A percentile compares a stretch with the other conserved stretches of the same genome.
These are phyloP conservation scores for Loripinus fragilis DNA, from an alignment of 2,888 invertebrate genomes.

Conservation along the genomic window DNA sequence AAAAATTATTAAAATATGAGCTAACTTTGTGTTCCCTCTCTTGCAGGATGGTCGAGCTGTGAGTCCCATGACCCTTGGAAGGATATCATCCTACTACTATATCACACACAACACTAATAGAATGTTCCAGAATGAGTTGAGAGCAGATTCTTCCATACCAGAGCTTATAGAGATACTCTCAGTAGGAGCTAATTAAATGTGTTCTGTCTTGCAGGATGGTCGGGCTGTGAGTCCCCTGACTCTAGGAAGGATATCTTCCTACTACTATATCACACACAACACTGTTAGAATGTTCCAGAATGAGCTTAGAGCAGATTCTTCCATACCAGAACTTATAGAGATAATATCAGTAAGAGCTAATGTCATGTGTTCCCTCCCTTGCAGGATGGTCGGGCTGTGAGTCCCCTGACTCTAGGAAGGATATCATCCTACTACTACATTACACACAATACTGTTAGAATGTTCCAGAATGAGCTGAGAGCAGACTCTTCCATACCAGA, in stretches of 20 bases:
- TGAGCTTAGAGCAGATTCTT: constrained; percentile 87
- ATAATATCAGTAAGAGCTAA: too few relatives aligned
- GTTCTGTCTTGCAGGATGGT: constrained; percentile 55
- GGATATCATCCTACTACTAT: constrained; percentile 98
- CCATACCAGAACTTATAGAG: constrained; percentile 89
- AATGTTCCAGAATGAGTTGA: constrained; percentile 90
- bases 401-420: constrained; percentile 89
- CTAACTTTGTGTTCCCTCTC: too few relatives aligned
- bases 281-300: constrained; percentile 94
- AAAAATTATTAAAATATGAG: too few relatives aligned
- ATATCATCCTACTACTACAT: constrained; percentile 99
- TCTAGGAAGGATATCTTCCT: constrained; percentile 96
- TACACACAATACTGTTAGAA: constrained; percentile 94
- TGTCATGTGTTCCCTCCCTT: too few relatives aligned
- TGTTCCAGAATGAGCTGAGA: constrained; percentile 90
- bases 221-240: constrained; percentile 84
- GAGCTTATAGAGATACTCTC: constrained; percentile 91
- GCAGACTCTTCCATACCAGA: constrained; percentile 88
- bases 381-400: constrained; percentile 66
- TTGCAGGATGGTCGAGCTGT: constrained; percentile 67
- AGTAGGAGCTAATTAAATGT: constrained; percentile 69
- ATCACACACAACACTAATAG: constrained; percentile 95
- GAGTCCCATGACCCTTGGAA: constrained; percentile 88
- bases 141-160: constrained; percentile 87
- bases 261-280: constrained; percentile 96